phyloP scores from a whole-genome alignment of 2,797 vertebrate genomes.

The Ispidina picta region DNA sequence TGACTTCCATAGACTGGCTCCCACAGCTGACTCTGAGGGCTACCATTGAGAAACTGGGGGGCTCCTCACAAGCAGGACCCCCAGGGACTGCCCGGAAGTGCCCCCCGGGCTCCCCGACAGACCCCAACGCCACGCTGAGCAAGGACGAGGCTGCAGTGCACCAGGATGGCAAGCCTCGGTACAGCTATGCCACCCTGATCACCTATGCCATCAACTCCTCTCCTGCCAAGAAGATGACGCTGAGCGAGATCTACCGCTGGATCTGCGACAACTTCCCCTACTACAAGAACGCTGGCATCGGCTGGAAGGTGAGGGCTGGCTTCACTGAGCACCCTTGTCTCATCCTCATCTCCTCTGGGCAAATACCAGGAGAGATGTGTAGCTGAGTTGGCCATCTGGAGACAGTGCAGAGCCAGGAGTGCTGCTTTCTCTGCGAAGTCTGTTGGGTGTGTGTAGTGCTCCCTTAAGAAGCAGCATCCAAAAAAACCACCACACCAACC shows the following conservation, averaged over 20 bases:
- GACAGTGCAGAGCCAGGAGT: background rate
- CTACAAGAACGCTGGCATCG: conserved; percentile 93
- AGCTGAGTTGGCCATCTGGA: background rate
- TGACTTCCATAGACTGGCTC: conserved; percentile 98
- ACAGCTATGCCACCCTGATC: conserved; percentile 97
- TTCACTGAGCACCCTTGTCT: background rate
- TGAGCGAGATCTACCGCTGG: conserved; percentile 99
- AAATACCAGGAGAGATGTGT: background rate
- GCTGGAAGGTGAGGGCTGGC: conserved; percentile 89
- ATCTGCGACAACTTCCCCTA: conserved; percentile 97
- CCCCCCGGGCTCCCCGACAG: conserved; percentile 80
- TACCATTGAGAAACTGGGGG: conserved; percentile 86
- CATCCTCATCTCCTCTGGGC: background rate
- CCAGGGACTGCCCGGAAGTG: conserved; percentile 77
- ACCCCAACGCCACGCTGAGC: conserved; percentile 83
- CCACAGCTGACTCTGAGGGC: conserved; percentile 92
- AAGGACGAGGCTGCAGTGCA: conserved; percentile 85
- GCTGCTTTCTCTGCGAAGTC: background rate
- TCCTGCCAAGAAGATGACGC: conserved; percentile 91
- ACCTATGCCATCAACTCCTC: conserved; percentile 94
- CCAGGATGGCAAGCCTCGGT: conserved; percentile 89
- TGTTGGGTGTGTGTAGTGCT: background rate
- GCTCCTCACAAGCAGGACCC: conserved; percentile 82
- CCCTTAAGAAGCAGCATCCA: background rate
- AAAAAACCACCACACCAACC: background rate